A percentile compares a stretch with the other conserved stretches of the same genome.
Evolutionary conservation across 2,797 vertebrate genomes (phyloP).

Genomic region (Cyclopterus lumpus): DNA sequence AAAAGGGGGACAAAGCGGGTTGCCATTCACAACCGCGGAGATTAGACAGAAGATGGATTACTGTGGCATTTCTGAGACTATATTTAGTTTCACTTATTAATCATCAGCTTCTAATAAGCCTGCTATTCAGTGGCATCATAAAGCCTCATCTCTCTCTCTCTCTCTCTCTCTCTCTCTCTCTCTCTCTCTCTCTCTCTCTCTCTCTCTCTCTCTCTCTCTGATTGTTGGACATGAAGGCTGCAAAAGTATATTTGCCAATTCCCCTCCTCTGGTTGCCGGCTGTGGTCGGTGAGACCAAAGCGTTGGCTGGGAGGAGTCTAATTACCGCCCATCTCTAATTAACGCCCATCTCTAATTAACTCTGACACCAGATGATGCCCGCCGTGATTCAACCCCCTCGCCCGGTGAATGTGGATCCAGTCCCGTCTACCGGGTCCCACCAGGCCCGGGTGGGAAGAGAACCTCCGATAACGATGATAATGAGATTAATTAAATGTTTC

Average conservation of each 20-base stretch:
- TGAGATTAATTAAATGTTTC: slow-evolving; percentile 32
- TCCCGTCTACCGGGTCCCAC: slow-evolving; percentile 16
- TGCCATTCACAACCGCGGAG: slow-evolving; percentile 19
- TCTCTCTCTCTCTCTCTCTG: background rate
- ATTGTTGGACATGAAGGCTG: background rate
- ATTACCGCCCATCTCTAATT: slow-evolving; percentile 48
- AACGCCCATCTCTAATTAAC: no score
- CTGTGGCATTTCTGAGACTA: background rate
- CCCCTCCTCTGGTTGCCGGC: background rate
- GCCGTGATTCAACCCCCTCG: slow-evolving; percentile 43
- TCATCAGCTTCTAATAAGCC: slow-evolving; percentile 7
- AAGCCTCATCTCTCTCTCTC: no score
- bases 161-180: background rate
- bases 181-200: background rate
- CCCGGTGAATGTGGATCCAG: slow-evolving; percentile 30
- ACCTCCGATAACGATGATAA: no score
- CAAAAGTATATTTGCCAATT: background rate
- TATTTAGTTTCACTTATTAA: slow-evolving; percentile 17
- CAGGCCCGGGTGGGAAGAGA: background rate
- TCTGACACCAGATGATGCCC: slow-evolving; percentile 48
- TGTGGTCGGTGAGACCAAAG: slow-evolving; percentile 16
- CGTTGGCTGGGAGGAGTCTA: slow-evolving; percentile 36
- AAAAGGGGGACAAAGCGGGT: slow-evolving; percentile 8
- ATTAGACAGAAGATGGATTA: slow-evolving; percentile 42
- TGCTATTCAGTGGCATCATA: slow-evolving; percentile 3